Evolutionary conservation across 1,140 invertebrate genomes (phyloP), one percentile per base, ranked within the genome.

Genomic region (Pseudoatta argentina): DNA sequence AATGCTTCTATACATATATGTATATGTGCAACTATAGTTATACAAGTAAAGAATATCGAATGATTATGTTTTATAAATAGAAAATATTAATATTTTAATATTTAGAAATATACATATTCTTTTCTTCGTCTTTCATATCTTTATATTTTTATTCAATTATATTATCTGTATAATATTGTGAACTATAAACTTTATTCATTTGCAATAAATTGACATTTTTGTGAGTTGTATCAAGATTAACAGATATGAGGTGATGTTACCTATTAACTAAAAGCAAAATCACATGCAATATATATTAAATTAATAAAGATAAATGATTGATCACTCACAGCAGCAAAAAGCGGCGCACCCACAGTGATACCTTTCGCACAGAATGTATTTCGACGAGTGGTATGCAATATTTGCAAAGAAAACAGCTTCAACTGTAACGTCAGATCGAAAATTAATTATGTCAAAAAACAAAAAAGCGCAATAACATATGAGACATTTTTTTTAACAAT

Each of bases 221-320:
- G 7, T 10, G 18, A 66, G 21, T 64, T 64, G 64, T 39, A 66
- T 39, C 10, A 34, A 66, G 1, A 66, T 66, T 39, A 66, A 66
- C 1, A 66, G 3, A 66, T 66, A 39, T 1, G 64, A 39, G 3
- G 2, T 21, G 30, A 39, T 66, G 8, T 18, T 66, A 39, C 30
- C 30, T 2, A 66, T 39, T 66, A 66, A 12, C 64, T 66, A 34
- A 66, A 66, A 66, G 63, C 7, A 21, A 66, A 34, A 66, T 66
- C 8, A 66, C 18, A 39, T 39, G 18, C 1, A 66, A 39, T 34
- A 66, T n/a, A 12, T 18, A 30, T 66, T 39, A 2, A 66, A 39
- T 66, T 66, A 66, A 66, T 39, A n/a, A 39, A 66, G 18, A 3
- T 1, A 21, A 44, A 39, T 67, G 10, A 44, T 44, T 21, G 12